These are phyloP conservation scores for Xyliphius kryptos DNA, from an alignment of 2,113 vertebrate genomes.

Conservation along the genomic window DNA sequence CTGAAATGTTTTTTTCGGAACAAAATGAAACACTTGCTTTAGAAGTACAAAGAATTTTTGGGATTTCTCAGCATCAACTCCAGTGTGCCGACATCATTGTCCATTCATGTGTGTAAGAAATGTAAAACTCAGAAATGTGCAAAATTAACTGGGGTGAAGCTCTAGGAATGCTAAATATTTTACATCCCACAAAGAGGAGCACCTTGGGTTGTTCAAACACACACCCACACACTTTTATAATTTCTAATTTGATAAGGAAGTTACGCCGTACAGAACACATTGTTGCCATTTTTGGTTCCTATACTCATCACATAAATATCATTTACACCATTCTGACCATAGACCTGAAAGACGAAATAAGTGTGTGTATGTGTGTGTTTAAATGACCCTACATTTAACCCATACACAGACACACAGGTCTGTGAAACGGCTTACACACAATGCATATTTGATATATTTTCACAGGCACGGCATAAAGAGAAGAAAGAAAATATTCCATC, in stretches of 20 bases:
- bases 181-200: conserved; percentile 31
- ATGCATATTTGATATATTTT: too few species aligned
- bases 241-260: not conserved
- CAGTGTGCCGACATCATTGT: not conserved
- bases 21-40: not conserved
- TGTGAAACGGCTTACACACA: too few species aligned
- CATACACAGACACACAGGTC: too few species aligned
- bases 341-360: too few species aligned
- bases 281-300: not conserved
- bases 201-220: not conserved
- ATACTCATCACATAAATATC: not conserved
- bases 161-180: conserved; percentile 44
- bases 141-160: not conserved
- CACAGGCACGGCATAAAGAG: too few species aligned
- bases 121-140: conserved; percentile 1
- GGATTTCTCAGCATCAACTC: not conserved
- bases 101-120: not conserved
- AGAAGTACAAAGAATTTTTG: not conserved
- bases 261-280: not conserved
- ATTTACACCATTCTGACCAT: too few species aligned
- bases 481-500: too few species aligned
- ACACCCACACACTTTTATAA: not conserved
- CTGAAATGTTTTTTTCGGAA: too few species aligned
- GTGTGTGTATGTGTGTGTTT: too few species aligned
- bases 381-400: too few species aligned